These are phyloP conservation scores for Pseudomyrmex gracilis DNA, from an alignment of 1,140 invertebrate genomes.

Conservation along the genomic window DNA sequence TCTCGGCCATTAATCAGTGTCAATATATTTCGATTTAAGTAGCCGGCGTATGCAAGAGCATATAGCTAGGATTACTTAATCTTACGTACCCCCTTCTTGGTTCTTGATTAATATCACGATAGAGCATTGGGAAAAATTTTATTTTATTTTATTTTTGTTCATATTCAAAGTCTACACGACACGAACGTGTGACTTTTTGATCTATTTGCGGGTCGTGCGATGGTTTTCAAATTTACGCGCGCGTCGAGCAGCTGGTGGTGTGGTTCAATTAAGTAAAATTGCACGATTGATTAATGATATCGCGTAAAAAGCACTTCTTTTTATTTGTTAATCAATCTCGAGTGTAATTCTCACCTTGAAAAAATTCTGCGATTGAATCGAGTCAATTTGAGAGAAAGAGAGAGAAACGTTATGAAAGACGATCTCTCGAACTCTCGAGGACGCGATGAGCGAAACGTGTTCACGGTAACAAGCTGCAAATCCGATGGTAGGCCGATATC, in stretches of 20 bases:
- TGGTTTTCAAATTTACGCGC: slow-evolving; percentile 21
- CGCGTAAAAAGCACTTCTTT: slow-evolving; percentile 27
- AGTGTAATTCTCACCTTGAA: background rate
- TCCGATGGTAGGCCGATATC: slow-evolving; percentile 24
- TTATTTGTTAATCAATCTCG: slow-evolving; percentile 11
- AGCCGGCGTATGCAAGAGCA: background rate
- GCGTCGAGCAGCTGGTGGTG: background rate
- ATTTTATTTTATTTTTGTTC: background rate
- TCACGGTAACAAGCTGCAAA: slow-evolving; percentile 44
- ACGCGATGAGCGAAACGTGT: slow-evolving; percentile 4
- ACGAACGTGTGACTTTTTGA: background rate
- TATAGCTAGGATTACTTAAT: slow-evolving; percentile 24
- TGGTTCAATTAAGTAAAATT: slow-evolving; percentile 33
- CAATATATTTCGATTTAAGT: slow-evolving; percentile 51
- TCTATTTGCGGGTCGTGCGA: background rate
- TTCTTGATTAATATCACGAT: slow-evolving; percentile 39
- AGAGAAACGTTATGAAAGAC: background rate
- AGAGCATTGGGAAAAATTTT: background rate
- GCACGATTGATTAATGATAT: slow-evolving; percentile 37
- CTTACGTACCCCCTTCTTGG: background rate
- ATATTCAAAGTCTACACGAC: background rate
- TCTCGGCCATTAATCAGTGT: slow-evolving; percentile 48
- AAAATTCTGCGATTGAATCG: slow-evolving; percentile 18
- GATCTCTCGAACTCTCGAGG: background rate
- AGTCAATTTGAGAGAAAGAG: background rate